These are phyloP conservation scores for Antheraea assamensis DNA, from an alignment of 2,888 invertebrate species.

Conservation along the genomic window DNA sequence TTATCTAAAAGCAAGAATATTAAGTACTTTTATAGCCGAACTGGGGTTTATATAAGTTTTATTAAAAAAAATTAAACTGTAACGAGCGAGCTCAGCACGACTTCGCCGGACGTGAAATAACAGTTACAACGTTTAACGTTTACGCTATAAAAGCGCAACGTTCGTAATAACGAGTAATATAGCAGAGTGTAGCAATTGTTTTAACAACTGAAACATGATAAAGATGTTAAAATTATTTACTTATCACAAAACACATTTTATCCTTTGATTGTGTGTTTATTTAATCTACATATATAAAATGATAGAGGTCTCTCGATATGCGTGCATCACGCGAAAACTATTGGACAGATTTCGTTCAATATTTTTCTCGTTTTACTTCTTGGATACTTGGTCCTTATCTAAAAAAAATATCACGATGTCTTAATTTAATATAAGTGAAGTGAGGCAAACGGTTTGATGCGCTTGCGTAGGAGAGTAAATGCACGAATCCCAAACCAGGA, in stretches of 20 bases:
- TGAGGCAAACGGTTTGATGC: no score
- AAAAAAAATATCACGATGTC: no score
- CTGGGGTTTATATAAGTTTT: not conserved
- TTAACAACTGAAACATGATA: not conserved
- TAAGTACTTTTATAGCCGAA: not conserved
- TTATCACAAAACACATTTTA: no score
- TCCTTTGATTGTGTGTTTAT: not conserved
- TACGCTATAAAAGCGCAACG: not conserved
- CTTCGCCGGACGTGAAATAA: not conserved
- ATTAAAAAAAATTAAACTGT: slow-evolving; percentile 4
- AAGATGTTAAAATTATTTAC: not conserved
- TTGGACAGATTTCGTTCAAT: no score
- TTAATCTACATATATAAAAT: not conserved
- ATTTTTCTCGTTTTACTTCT: no score
- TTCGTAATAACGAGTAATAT: not conserved
- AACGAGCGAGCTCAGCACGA: not conserved
- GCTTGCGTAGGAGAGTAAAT: no score
- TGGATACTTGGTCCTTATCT: no score
- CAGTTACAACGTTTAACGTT: slow-evolving; percentile 8
- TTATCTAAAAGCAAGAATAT: not conserved
- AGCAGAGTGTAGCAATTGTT: not conserved
- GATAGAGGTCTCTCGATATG: no score
- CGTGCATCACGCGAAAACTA: no score
- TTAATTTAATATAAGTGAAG: no score
- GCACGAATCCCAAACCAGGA: no score